Percentiles rank a stretch among this genome's conserved stretches.
These are phyloP conservation scores for Melanophora roralis DNA, from an alignment of 2,888 invertebrate genomes.

Conservation along the genomic window DNA sequence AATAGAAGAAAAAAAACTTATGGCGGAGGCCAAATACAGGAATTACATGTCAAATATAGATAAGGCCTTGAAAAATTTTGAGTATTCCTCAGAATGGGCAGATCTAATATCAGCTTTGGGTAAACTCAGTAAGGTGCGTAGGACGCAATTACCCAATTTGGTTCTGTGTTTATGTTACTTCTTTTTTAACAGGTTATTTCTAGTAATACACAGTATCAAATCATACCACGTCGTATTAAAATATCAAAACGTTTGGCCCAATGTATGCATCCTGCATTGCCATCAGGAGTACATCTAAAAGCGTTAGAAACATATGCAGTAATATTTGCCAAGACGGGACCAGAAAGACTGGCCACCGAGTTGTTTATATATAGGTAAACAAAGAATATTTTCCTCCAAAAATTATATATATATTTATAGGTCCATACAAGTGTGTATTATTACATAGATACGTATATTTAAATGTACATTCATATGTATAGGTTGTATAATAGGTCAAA, in stretches of 20 bases:
- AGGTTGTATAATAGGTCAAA: no score
- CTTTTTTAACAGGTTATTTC: conserved; percentile 82
- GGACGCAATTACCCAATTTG: no score
- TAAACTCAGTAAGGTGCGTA: conserved; percentile 89
- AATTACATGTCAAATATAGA: conserved; percentile 89
- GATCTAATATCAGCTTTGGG: conserved; percentile 93
- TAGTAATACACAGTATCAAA: conserved; percentile 88
- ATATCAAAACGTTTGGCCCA: conserved; percentile 94
- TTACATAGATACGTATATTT: no score
- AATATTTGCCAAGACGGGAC: conserved; percentile 92
- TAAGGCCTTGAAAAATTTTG: conserved; percentile 92
- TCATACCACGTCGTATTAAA: conserved; percentile 90
- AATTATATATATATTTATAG: no score
- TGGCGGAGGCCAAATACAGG: conserved; percentile 89
- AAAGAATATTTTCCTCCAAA: no score
- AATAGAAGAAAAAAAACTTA: conserved; percentile 86
- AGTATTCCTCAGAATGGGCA: conserved; percentile 96
- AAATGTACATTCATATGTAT: no score
- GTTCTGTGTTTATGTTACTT: no score
- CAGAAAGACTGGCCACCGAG: conserved; percentile 87
- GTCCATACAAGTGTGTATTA: no score
- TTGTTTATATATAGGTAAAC: conserved; percentile 88
- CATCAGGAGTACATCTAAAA: conserved; percentile 93
- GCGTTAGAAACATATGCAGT: conserved; percentile 94
- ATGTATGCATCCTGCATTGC: conserved; percentile 94